These are phyloP conservation scores for Cheilosia impressa DNA, from an alignment of 2,888 invertebrate genomes.

Conservation along the genomic window DNA sequence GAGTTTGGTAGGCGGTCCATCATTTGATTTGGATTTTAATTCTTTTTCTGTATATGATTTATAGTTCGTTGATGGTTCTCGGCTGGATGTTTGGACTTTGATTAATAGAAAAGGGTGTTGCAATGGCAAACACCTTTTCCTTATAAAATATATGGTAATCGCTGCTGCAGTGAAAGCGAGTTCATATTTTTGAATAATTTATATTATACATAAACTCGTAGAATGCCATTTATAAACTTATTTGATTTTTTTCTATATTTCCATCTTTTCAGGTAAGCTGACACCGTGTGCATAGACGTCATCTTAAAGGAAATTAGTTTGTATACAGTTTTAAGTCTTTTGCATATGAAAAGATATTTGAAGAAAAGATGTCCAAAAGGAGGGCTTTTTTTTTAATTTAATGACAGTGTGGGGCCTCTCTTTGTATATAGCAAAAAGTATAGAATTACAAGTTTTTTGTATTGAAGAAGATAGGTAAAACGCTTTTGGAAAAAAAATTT, in stretches of 20 bases:
- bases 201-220: not conserved
- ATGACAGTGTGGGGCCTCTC: too few species aligned
- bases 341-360: too few species aligned
- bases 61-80: slow-evolving; percentile 47
- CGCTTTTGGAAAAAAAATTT: too few species aligned
- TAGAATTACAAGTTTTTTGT: too few species aligned
- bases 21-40: slow-evolving; percentile 33
- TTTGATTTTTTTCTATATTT: slow-evolving; percentile 1
- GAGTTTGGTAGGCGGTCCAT: slow-evolving; percentile 48
- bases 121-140: slow-evolving; percentile 6
- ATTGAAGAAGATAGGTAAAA: too few species aligned
- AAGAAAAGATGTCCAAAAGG: too few species aligned
- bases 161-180: slow-evolving; percentile 16
- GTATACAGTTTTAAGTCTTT: too few species aligned
- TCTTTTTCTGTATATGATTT: slow-evolving; percentile 46
- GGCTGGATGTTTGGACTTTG: slow-evolving; percentile 59
- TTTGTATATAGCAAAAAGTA: too few species aligned
- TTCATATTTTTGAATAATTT: slow-evolving; percentile 11
- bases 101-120: slow-evolving; percentile 31
- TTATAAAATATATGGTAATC: not conserved
- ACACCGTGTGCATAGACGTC: not conserved
- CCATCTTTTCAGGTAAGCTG: slow-evolving; percentile 59
- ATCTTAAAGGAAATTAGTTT: too few species aligned
- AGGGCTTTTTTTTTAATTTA: too few species aligned
- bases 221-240: not conserved